Base-by-base conservation (phyloP, 1,140 invertebrate genomes). In the Augochlora pura region DNA sequence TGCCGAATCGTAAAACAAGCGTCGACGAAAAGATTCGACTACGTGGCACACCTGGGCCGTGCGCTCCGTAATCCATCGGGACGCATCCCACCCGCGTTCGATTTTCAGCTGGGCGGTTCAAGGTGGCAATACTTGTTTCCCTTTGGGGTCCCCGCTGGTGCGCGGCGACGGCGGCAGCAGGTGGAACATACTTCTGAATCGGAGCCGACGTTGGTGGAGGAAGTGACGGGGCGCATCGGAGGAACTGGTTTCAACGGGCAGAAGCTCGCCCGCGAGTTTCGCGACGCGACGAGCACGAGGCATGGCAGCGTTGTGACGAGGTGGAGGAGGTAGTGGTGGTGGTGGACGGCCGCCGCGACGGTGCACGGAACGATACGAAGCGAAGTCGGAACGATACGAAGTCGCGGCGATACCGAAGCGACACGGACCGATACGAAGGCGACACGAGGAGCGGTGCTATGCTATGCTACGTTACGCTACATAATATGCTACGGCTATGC, bases 101-200 rank as follows among this genome's bases (percentile, higher is more conserved):
- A 54, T 54, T 63, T 72, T 46, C 23, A 25, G 12, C 7, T 14
- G 16, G 21, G 25, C 62, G 46, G 62, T 80, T 67, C 52, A 66
- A 66, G 62, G 52, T 59, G 23, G 39, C 54, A 49, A 82, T n/a
- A 21, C 54, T 64, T 66, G 42, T 71, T 68, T 69, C 59, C 25
- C 38, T 75, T 49, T n/a, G n/a, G n/a, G 60, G 65, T 32, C 63
- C 70, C 46, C 32, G 4, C 32, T 32, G 32, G 32, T 32, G 32
- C 32, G 32, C 32, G 32, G 57, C 54, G 38, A 65, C 77, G 84
- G 57, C 12, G 18, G 57, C 54, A 46, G 69, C 77, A 85, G 83
- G 82, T 83, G 83, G 83, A 83, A 77, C 81, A 84, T 70, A 63
- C 76, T 83, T 84, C 66, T 80, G 76, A 75, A 65, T 82, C 78